These are phyloP conservation scores for Aphidius gifuensis DNA, from an alignment of 1,140 invertebrate genomes.

Conservation along the genomic window DNA sequence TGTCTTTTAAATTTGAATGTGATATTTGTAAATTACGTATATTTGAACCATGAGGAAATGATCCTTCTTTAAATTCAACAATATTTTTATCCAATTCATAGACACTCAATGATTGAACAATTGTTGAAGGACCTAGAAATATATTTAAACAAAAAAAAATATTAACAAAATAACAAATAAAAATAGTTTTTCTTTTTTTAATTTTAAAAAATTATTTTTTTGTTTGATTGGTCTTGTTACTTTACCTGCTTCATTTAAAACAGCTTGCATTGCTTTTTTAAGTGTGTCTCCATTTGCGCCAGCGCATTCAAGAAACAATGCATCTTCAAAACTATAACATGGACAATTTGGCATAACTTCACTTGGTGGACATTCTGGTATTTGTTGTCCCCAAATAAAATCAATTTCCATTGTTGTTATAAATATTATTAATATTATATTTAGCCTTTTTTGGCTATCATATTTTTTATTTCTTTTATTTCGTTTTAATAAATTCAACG, in stretches of 20 bases:
- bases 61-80: slow-evolving; percentile 64
- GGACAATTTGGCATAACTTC: slow-evolving; percentile 63
- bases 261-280: slow-evolving; percentile 55
- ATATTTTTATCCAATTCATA: slow-evolving; percentile 79
- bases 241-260: slow-evolving; percentile 51
- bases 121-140: slow-evolving; percentile 44
- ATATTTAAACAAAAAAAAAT: slow-evolving; percentile 9
- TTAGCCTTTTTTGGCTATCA: slow-evolving; percentile 23
- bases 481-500: slow-evolving; percentile 26
- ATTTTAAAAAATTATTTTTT: not conserved
- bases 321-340: slow-evolving; percentile 88
- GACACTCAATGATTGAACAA: slow-evolving; percentile 79
- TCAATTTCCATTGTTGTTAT: slow-evolving; percentile 23
- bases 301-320: slow-evolving; percentile 84
- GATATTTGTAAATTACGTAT: slow-evolving; percentile 81
- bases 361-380: slow-evolving; percentile 47
- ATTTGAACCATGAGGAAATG: slow-evolving; percentile 69
- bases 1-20: slow-evolving; percentile 71
- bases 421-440: slow-evolving; percentile 32
- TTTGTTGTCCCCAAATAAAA: slow-evolving; percentile 36
- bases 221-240: not conserved
- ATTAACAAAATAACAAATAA: not conserved
- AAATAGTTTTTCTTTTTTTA: not conserved
- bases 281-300: slow-evolving; percentile 66
- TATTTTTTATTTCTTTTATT: slow-evolving; percentile 24